These are phyloP conservation scores for Phrynocephalus guinanensis DNA, from an alignment of 2,797 vertebrate species.

Conservation along the genomic window DNA sequence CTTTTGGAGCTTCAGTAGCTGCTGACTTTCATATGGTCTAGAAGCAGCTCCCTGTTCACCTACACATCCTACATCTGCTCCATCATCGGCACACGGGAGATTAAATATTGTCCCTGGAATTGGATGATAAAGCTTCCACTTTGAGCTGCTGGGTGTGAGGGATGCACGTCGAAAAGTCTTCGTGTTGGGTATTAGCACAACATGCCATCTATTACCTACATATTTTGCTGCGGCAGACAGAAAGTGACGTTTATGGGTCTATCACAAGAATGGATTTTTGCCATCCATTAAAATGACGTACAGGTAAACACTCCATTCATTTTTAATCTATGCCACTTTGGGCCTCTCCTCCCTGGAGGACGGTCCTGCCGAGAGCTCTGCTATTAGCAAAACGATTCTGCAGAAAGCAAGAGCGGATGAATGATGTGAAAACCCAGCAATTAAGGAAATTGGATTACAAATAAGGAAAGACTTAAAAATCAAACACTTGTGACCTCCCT, in stretches of 20 bases:
- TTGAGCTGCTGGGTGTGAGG: slow-evolving; percentile 59
- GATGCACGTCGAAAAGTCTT: slow-evolving; percentile 66
- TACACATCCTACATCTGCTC: slow-evolving; percentile 48
- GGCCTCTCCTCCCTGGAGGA: slow-evolving; percentile 62
- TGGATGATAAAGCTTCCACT: slow-evolving; percentile 59
- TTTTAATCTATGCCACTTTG: slow-evolving; percentile 75
- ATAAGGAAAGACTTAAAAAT: slow-evolving; percentile 45
- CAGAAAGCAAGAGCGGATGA: slow-evolving; percentile 58
- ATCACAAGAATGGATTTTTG: slow-evolving; percentile 84
- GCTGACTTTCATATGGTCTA: slow-evolving; percentile 42
- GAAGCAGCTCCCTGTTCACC: slow-evolving; percentile 41
- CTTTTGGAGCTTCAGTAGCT: slow-evolving; percentile 42
- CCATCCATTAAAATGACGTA: slow-evolving; percentile 81
- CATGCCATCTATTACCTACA: slow-evolving; percentile 73
- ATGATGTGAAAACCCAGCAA: slow-evolving; percentile 57
- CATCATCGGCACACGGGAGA: not conserved
- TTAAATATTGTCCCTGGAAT: slow-evolving; percentile 18
- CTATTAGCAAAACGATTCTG: slow-evolving; percentile 66
- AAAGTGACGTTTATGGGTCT: slow-evolving; percentile 83
- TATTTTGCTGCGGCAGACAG: slow-evolving; percentile 74
- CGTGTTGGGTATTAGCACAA: slow-evolving; percentile 72
- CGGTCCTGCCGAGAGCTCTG: slow-evolving; percentile 63
- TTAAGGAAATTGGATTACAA: slow-evolving; percentile 60
- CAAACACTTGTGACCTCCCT: slow-evolving; percentile 18
- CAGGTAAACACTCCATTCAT: slow-evolving; percentile 82